Percentiles rank a stretch among this genome's conserved stretches.
These are phyloP conservation scores for Eospalax fontanierii DNA, from an alignment of 2,797 vertebrate genomes.

Conservation along the genomic window DNA sequence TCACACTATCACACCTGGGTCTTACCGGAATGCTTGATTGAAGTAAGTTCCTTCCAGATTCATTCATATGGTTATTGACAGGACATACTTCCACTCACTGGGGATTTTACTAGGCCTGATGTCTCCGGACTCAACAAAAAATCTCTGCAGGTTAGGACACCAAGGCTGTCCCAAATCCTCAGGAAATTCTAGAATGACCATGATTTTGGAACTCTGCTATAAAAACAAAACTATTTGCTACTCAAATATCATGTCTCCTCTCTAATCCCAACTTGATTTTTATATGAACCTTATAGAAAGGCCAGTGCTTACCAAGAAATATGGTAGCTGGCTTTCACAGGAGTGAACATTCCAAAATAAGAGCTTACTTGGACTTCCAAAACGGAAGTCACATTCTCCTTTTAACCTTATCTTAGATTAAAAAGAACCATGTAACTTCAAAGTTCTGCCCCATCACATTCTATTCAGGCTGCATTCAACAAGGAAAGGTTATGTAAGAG, in stretches of 20 bases:
- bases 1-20: neutral
- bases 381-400: slow-evolving; percentile 44
- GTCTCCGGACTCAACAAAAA: neutral
- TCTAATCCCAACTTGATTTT: neutral
- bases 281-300: neutral
- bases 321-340: neutral
- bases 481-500: neutral
- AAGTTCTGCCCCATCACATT: neutral
- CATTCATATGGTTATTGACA: neutral
- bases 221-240: neutral
- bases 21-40: neutral
- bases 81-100: neutral
- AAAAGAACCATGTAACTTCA: neutral
- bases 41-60: neutral
- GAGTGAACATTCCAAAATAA: neutral
- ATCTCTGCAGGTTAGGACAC: neutral
- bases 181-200: neutral
- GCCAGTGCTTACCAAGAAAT: neutral
- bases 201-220: neutral
- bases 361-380: neutral
- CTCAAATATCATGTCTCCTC: neutral
- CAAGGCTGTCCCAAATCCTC: neutral
- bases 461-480: neutral
- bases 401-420: neutral
- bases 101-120: neutral